Percentiles rank a stretch among this genome's conserved stretches.
phyloP scores from a whole-genome alignment of 2,113 vertebrate genomes.

The Solenodon paradoxus region DNA sequence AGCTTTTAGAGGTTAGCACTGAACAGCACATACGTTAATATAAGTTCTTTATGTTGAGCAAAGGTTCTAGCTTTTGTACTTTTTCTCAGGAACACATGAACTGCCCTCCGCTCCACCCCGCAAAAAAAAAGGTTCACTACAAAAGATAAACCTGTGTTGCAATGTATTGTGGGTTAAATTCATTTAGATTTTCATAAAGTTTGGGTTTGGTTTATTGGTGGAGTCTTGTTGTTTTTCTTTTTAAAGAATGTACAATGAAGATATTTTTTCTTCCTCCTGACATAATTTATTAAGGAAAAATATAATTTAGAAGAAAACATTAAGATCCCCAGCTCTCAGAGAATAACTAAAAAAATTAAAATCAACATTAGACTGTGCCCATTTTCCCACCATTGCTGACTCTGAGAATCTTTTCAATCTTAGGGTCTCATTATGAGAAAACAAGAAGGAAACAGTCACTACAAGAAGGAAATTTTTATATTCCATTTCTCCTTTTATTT shows the following conservation, averaged over 20 bases:
- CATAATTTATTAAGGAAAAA: slow-evolving; percentile 15
- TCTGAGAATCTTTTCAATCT: background rate
- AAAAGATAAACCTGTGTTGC: background rate
- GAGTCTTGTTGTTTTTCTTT: background rate
- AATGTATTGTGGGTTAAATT: background rate
- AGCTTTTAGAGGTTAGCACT: background rate
- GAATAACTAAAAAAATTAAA: slow-evolving; percentile 20
- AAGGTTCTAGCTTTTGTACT: background rate
- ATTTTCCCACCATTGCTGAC: background rate
- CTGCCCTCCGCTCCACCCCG: background rate
- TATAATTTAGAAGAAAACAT: background rate
- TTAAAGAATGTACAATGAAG: background rate
- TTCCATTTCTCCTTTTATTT: slow-evolving; percentile 42
- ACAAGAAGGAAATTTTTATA: slow-evolving; percentile 14
- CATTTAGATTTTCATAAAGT: background rate
- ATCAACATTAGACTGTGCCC: background rate
- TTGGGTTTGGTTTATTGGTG: background rate
- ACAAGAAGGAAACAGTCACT: background rate
- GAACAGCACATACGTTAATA: background rate
- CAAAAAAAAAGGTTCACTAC: background rate
- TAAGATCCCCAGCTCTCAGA: background rate
- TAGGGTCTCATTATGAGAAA: background rate
- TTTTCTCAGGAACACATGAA: background rate
- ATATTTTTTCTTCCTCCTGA: background rate
- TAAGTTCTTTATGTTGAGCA: slow-evolving; percentile 2